Evolutionary conservation across 2,888 invertebrate genomes (phyloP).

Genomic region (Drosophila paranaensis): DNA sequence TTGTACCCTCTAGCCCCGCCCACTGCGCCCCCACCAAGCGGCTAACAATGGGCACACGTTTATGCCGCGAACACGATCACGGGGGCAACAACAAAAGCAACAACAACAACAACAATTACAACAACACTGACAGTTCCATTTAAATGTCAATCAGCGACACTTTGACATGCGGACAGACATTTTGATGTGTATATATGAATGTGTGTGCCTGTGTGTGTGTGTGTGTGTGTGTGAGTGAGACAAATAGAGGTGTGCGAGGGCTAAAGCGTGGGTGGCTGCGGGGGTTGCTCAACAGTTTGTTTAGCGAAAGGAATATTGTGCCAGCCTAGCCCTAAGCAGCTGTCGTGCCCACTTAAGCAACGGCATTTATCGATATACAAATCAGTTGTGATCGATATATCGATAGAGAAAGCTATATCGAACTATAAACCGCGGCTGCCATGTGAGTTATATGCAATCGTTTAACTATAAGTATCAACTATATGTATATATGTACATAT

Average conservation of each 20-base stretch:
- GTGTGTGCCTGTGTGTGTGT: slow-evolving; percentile 16
- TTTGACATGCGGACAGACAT: slow-evolving; percentile 54
- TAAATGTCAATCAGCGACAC: slow-evolving; percentile 74
- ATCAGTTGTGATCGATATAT: neutral
- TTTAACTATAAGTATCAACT: no score
- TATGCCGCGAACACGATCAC: slow-evolving; percentile 44
- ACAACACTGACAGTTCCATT: slow-evolving; percentile 68
- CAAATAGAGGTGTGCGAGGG: slow-evolving; percentile 10
- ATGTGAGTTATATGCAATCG: no score
- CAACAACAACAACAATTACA: slow-evolving; percentile 39
- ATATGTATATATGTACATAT: no score
- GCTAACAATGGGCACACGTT: slow-evolving; percentile 56
- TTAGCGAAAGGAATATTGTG: neutral
- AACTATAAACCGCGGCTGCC: no score
- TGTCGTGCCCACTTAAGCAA: neutral
- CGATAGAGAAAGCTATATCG: neutral
- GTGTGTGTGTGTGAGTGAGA: slow-evolving; percentile 17
- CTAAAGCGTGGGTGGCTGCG: slow-evolving; percentile 8
- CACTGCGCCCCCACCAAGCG: slow-evolving; percentile 1
- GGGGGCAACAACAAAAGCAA: slow-evolving; percentile 26
- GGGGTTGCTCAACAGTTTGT: slow-evolving; percentile 12
- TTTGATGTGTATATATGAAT: slow-evolving; percentile 21
- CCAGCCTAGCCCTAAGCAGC: neutral
- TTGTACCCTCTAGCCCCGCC: neutral
- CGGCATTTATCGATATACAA: neutral